These are phyloP conservation scores for Sebastes taczanowskii DNA, from an alignment of 2,797 vertebrate genomes.

Conservation along the genomic window DNA sequence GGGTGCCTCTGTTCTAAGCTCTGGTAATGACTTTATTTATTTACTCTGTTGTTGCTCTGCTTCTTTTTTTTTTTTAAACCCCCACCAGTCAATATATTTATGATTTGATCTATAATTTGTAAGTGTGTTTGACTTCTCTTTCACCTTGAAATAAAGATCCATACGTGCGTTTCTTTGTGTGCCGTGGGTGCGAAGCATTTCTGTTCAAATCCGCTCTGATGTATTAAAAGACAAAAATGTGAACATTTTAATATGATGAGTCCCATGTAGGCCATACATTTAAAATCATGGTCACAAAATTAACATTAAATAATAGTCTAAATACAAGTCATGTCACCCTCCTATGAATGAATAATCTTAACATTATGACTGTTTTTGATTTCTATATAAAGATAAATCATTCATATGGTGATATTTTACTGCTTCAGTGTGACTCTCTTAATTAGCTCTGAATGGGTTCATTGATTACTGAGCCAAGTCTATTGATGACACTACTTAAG, in stretches of 20 bases:
- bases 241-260: background rate
- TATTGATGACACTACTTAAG: constrained; percentile 80
- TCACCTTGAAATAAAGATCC: constrained; percentile 94
- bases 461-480: constrained; percentile 81
- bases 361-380: constrained; percentile 13
- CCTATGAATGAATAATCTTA: background rate
- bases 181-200: background rate
- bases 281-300: background rate
- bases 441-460: constrained; percentile 77
- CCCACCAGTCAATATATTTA: constrained; percentile 86
- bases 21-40: constrained; percentile 91
- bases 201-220: background rate
- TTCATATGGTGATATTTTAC: constrained; percentile 31
- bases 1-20: constrained; percentile 91
- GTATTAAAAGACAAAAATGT: constrained; percentile 3
- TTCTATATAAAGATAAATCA: constrained; percentile 25
- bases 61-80: constrained; percentile 42
- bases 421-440: constrained; percentile 49
- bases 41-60: constrained; percentile 75
- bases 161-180: constrained; percentile 34
- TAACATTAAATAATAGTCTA: background rate
- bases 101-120: constrained; percentile 89
- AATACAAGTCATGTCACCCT: background rate
- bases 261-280: background rate
- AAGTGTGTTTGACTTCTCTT: constrained; percentile 88